Evolutionary conservation across 2,888 invertebrate species (phyloP), one percentile per base, ranked within the genome.

Genomic region (Callimorpha dominula): DNA sequence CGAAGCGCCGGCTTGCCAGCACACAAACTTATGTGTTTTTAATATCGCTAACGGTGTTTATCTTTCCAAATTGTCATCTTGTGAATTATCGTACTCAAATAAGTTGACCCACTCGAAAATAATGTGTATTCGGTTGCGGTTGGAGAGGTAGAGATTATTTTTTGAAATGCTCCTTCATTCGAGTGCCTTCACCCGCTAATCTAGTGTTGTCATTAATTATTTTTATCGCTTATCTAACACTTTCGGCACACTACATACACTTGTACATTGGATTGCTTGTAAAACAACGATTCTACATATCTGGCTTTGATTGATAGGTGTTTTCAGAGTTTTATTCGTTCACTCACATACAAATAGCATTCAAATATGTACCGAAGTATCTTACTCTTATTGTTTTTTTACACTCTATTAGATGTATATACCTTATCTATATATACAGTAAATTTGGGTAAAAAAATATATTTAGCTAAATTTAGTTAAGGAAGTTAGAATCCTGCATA

Each of bases 161-260:
- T 95, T 93, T 94, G 92, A 93, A 95, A 94, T 93, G 93, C 94
- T 95, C 93, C 95, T 95, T 92, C 90, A 95, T 88, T 95, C 86
- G 91, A 95, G 95, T 95, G 93, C 92, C 92, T 93, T 91, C 89
- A 88, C 82, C 85, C 85, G 90, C 92, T 95, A 95, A 95, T 95
- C 95, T 94, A 90, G 87, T 91, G 93, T 92, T 92, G 94, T 92
- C 93, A 94, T 93, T 95, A 95, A 95, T 95, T 95, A 95, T 94
- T 95, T 95, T 95, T 95, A 95, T 95, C 95, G 93, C 93, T 94
- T 94, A 94, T 95, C 92, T 87, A 92, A 88, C 91, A 94, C 89
- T 95, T 94, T 94, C 88, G 94, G 93, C 91, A 91, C 86, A 91
- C 87, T 85, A 86, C 86, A 84, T 80, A 87, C 86, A 88, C 90